Base-by-base conservation (phyloP, 1,140 invertebrate genomes). In the Lepidurus apus region DNA sequence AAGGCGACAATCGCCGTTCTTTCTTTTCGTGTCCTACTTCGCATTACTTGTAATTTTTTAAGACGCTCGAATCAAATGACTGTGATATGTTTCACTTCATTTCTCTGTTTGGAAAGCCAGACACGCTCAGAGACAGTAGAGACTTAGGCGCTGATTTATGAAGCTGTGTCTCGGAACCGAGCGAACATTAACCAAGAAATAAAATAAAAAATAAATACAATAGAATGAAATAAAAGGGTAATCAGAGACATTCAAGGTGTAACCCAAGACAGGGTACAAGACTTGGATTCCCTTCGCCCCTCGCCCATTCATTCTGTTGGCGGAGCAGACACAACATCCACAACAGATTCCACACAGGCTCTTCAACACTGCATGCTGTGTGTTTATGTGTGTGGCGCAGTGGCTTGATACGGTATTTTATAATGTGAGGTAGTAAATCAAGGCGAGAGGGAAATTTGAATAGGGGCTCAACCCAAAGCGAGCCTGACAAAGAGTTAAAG, bases 341-440 rank as follows among this genome's bases (percentile, higher is more conserved):
- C 13, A 65, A 65, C 53, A 21, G 26, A 34, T 1, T 34, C 53
- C 53, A 65, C 17, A 65, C 53, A 65, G 53, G 4, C 17, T 65
- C 53, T 21, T 21, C 7, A 65, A 65, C 53, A 65, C 13, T 9
- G 21, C 53, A 65, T 65, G 53, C 53, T 65, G 53, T 65, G 53
- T 65, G 53, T 65, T 65, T 65, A 65, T 65, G 53, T 65, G 47
- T 65, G 53, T 65, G 53, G 53, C 53, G 53, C 53, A 65, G 53
- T 65, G 53, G 53, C 53, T 65, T 65, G 53, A 65, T 65, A 65
- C 53, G 53, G n/a, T 65, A 65, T 65, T 65, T 21, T 65, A 65
- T 65, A 65, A 65, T 65, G 53, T 21, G 53, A 65, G 9, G 53
- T 65, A 65, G 53, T 65, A 65, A 65, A 65, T 65, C 53, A 65